phyloP scores from a whole-genome alignment of 2,888 invertebrate genomes.

The Cerastis leucographa region DNA sequence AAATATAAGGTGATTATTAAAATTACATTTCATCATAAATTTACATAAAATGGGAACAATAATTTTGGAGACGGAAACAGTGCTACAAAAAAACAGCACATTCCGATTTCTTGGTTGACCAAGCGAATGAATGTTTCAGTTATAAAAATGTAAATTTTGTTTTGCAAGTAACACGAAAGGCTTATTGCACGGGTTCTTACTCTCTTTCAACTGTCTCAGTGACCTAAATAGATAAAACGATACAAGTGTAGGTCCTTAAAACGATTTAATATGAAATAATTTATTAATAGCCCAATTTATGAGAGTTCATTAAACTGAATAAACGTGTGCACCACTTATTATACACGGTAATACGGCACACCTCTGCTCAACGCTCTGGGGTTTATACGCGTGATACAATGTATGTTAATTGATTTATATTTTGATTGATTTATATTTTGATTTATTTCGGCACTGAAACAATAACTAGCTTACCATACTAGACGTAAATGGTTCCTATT shows the following conservation, averaged over 20 bases:
- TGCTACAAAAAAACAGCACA: slow-evolving; percentile 24
- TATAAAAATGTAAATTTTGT: slow-evolving; percentile 55
- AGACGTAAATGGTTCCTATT: neutral
- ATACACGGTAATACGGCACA: neutral
- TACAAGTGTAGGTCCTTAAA: neutral
- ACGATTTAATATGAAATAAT: neutral
- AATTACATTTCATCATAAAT: neutral
- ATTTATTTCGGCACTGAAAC: neutral
- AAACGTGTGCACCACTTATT: neutral
- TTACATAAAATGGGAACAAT: neutral
- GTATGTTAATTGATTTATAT: neutral
- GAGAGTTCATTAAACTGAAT: neutral
- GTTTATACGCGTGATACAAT: neutral
- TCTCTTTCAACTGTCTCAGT: slow-evolving; percentile 12
- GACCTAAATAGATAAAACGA: slow-evolving; percentile 3
- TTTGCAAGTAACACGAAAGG: slow-evolving; percentile 15
- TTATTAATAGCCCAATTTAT: neutral
- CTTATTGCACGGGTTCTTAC: neutral
- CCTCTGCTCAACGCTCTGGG: neutral
- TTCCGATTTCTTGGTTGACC: slow-evolving; percentile 34
- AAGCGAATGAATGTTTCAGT: slow-evolving; percentile 34
- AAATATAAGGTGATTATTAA: neutral
- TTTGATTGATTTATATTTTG: neutral
- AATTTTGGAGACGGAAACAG: slow-evolving; percentile 6
- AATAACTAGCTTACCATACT: neutral